phyloP scores from a whole-genome alignment of 1,140 invertebrate genomes.

The Oedothorax gibbosus region DNA sequence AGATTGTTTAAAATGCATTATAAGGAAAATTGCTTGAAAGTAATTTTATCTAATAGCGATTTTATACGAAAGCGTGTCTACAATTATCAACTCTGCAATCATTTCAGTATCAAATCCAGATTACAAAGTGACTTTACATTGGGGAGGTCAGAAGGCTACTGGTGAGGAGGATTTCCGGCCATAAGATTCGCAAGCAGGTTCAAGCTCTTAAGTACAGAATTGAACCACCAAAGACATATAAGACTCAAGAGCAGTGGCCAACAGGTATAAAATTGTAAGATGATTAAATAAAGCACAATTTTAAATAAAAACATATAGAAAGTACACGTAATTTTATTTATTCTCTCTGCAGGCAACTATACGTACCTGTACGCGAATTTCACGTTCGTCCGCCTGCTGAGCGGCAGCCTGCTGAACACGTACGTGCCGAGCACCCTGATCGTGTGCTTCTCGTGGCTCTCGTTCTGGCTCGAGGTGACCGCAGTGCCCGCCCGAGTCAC shows the following conservation, averaged over 20 bases:
- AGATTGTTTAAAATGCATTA: too few relatives aligned
- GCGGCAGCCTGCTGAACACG: conserved; percentile 57
- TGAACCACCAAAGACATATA: conserved; percentile 10
- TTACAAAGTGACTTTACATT: conserved; percentile 9
- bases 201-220: conserved; percentile 43
- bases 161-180: neutral
- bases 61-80: too few relatives aligned
- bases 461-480: conserved; percentile 69
- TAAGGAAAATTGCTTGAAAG: too few relatives aligned
- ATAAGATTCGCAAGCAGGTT: conserved; percentile 28
- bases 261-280: neutral
- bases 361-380: conserved; percentile 62
- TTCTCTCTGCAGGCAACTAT: conserved; percentile 46
- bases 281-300: too few relatives aligned
- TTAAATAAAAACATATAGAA: too few relatives aligned
- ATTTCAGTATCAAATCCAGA: conserved; percentile 28
- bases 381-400: conserved; percentile 61
- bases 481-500: conserved; percentile 68
- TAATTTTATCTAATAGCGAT: too few relatives aligned
- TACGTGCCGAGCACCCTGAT: conserved; percentile 63
- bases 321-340: too few relatives aligned
- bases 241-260: conserved; percentile 45
- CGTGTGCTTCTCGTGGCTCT: conserved; percentile 64
- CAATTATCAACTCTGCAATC: too few relatives aligned
- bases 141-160: neutral